Base-by-base conservation (phyloP, 1,140 invertebrate genomes). In the Coelopa frigida region DNA sequence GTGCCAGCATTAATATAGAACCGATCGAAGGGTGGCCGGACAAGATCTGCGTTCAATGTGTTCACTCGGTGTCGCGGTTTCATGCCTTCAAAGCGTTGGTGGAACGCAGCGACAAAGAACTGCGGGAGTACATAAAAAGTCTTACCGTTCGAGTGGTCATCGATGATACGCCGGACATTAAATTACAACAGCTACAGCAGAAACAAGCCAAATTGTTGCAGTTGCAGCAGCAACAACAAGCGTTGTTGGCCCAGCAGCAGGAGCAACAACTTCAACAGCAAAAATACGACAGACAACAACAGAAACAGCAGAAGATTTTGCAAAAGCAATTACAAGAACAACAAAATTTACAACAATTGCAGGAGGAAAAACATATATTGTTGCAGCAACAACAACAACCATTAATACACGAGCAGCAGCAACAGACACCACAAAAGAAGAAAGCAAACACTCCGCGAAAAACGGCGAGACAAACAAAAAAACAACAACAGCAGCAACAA, bases 31-130 rank as follows among this genome's bases (percentile, higher is more conserved):
- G 76, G 5, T 67, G 77, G 50, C 76, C 77, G 0, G 53, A 72
- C 3, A 76, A 77, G 57, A 68, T 78, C 36, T 78, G 77, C 46
- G 59, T 78, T 3, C 77, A 78, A 55, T 78, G 77, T 50, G 76
- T 78, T 15, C 76, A 78, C 50, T 73, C 77, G 46, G 73, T 78
- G 3, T 77, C 75, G 12, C 62, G 77, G 14, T 75, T 73, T 52
- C 73, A 76, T 56, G 73, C 76, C 18, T 78, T 77, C 55, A 78
- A 78, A 51, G 71, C 72, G 40, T 65, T 73, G 37, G 75, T 78
- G 12, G 76, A 78, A 54, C 69, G 73, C 14, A 78, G 76, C 46
- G 76, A 78, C 50, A 57, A 66, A 27, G 66, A 72, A 31, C 57
- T 78, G 12, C 69, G 73, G 4, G 59, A 69, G 24, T 70, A 70